Evolutionary conservation across 2,797 vertebrate species (phyloP).

Genomic region (Chaetodon trifasciatus): DNA sequence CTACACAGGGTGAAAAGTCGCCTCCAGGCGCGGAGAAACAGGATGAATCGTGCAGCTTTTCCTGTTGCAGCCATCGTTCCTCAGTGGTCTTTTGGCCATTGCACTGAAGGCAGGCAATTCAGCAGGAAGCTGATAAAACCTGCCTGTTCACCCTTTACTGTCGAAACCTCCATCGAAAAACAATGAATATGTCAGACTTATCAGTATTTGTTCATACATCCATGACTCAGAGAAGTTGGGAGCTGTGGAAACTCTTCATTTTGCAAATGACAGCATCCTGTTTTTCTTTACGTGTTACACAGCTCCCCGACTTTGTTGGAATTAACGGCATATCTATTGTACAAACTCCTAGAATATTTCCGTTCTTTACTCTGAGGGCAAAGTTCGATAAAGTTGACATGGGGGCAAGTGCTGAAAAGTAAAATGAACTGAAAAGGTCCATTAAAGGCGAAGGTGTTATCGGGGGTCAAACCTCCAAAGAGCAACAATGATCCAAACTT

Average conservation of each 20-base stretch:
- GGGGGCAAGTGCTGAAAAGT: constrained; percentile 20
- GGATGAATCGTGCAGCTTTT: neutral
- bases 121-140: constrained; percentile 24
- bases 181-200: neutral
- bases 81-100: constrained; percentile 14
- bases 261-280: too few species aligned
- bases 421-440: neutral
- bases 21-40: constrained; percentile 16
- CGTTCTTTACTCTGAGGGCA: neutral
- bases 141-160: constrained; percentile 6
- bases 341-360: neutral
- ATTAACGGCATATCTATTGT: neutral
- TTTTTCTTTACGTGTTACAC: too few species aligned
- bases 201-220: constrained; percentile 5
- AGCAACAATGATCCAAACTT: neutral
- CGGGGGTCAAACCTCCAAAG: neutral
- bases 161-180: neutral
- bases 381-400: neutral
- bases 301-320: neutral
- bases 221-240: too few species aligned
- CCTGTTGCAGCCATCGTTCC: constrained; percentile 5
- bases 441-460: neutral
- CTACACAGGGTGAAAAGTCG: neutral
- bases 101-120: constrained; percentile 14
- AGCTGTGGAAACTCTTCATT: too few species aligned